Percentiles rank a stretch among this genome's conserved stretches.
Conservation (phyloP, 2,888 invertebrate genomes). For the Heliconius ethilla region DNA sequence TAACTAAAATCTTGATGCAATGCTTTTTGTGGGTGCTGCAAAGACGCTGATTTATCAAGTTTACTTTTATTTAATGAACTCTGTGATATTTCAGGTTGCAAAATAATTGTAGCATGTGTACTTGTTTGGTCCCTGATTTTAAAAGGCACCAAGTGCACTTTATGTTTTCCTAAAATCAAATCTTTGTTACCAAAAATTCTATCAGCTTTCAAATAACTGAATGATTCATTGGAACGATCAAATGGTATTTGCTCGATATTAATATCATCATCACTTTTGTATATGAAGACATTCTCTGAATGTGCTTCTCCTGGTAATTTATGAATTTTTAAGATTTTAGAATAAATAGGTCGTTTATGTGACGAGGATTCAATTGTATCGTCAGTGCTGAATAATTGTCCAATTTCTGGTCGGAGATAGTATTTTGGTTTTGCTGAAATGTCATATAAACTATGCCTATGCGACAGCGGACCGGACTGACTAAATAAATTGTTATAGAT, state of each 20-base stretch:
- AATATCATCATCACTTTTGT: not conserved
- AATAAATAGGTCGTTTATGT: not conserved
- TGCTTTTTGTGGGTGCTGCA: conserved; percentile 27
- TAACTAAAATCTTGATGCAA: conserved; percentile 56
- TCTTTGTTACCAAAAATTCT: not conserved
- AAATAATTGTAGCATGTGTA: conserved; percentile 8
- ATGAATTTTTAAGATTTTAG: not conserved
- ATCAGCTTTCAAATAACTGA: not conserved
- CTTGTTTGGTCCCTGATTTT: not conserved
- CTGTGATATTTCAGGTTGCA: conserved; percentile 5
- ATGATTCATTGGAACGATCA: conserved; percentile 7
- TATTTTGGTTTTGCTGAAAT: not conserved
- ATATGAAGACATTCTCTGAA: not conserved
- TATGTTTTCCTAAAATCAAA: not conserved
- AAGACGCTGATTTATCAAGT: not conserved
- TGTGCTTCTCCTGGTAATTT: not conserved
- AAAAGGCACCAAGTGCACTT: not conserved
- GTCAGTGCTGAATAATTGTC: conserved; percentile 4
- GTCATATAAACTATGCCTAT: conserved; percentile 5
- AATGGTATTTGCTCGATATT: not conserved
- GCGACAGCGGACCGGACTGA: conserved; percentile 9
- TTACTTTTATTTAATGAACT: not conserved
- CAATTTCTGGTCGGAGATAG: not conserved
- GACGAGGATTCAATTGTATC: not conserved
- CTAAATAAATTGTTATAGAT: not conserved